A percentile compares a stretch with the other conserved stretches of the same genome.
Conservation (phyloP, 2,113 vertebrate species). For the Smithornis capensis region DNA sequence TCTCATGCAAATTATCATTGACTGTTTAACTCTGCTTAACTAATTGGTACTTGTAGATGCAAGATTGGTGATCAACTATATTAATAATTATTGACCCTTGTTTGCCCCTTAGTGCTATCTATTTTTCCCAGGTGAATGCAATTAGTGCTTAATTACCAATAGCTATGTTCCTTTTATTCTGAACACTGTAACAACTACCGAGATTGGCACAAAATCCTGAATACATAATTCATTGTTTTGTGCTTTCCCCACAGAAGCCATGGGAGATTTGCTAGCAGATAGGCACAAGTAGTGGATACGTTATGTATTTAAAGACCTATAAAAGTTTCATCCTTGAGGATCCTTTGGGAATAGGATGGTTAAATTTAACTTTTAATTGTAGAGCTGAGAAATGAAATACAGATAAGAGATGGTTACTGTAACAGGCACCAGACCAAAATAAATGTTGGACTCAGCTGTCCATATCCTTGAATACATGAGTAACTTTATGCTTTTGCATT, state of each 20-base stretch:
- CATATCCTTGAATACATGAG: background rate
- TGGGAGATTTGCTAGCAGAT: background rate
- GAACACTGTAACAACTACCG: background rate
- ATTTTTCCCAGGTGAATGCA: conserved; percentile 12
- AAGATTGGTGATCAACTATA: conserved; percentile 17
- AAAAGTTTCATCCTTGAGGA: conserved; percentile 19
- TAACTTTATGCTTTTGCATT: background rate
- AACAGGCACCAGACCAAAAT: conserved; percentile 18
- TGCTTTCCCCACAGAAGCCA: background rate
- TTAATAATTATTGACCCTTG: conserved; percentile 44
- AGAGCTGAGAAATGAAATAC: background rate
- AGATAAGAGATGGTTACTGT: background rate
- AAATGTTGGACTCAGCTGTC: background rate
- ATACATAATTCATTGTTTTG: background rate
- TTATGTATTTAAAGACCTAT: conserved; percentile 41
- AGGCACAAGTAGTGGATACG: conserved; percentile 5
- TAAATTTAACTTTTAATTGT: conserved; percentile 43
- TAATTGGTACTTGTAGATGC: conserved; percentile 42
- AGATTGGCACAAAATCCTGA: background rate
- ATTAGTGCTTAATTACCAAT: conserved; percentile 28
- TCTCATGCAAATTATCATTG: conserved; percentile 7
- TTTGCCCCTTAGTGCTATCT: conserved; percentile 2
- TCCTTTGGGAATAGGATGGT: background rate
- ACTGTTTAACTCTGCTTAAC: conserved; percentile 30
- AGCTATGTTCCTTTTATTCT: background rate